A percentile compares a stretch with the other conserved stretches of the same genome.
Conservation (phyloP, 2,113 vertebrate species). For the Mungos mungo region DNA sequence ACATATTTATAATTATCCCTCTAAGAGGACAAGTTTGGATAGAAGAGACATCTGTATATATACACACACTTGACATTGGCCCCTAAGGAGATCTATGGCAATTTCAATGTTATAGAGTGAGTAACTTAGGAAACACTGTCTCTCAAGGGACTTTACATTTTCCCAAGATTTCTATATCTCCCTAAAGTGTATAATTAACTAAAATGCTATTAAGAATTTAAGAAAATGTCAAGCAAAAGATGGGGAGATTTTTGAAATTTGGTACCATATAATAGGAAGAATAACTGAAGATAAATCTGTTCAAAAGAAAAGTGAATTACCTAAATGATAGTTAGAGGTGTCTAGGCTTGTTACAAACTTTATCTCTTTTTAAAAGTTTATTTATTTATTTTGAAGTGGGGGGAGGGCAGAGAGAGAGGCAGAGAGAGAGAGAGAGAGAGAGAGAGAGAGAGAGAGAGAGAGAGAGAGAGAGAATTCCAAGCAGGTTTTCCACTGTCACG, state of each 20-base stretch:
- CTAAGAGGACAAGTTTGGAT: neutral
- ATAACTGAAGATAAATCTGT: neutral
- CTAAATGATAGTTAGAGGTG: neutral
- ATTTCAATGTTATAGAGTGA: rapidly evolving
- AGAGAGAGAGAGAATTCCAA: too few relatives aligned
- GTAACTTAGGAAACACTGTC: neutral
- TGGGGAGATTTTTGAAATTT: neutral
- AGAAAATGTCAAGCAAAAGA: neutral
- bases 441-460: too few relatives aligned
- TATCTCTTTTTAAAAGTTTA: too few relatives aligned
- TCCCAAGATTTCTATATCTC: neutral
- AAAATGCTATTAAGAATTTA: neutral
- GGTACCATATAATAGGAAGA: neutral
- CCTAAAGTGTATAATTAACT: neutral
- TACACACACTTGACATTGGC: too few relatives aligned
- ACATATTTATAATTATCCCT: neutral
- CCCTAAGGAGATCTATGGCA: neutral
- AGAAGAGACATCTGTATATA: too few relatives aligned
- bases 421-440: too few relatives aligned
- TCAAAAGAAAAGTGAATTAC: neutral
- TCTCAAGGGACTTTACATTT: neutral
- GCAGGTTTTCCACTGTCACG: too few relatives aligned
- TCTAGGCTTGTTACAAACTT: neutral
- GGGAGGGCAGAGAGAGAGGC: too few relatives aligned
- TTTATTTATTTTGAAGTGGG: too few relatives aligned